These are phyloP conservation scores for Rhinogobio ventralis DNA, from an alignment of 2,797 vertebrate genomes.

Conservation along the genomic window DNA sequence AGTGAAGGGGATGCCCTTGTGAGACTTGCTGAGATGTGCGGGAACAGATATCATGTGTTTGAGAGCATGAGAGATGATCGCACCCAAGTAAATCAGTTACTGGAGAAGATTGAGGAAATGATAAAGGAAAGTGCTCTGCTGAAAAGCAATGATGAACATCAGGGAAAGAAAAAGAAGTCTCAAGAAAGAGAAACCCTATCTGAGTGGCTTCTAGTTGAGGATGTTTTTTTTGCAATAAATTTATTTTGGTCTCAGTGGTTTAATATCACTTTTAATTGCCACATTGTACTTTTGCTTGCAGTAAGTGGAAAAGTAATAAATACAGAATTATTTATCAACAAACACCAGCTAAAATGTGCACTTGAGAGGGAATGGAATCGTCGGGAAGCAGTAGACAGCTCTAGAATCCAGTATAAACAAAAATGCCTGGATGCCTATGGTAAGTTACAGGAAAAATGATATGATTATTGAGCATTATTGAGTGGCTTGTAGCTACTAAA, in stretches of 20 bases:
- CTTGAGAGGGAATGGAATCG: not conserved
- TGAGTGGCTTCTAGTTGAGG: not conserved
- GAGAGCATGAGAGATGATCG: not conserved
- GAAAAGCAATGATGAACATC: not conserved
- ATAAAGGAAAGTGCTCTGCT: not conserved
- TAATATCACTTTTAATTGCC: not conserved
- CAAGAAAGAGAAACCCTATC: not conserved
- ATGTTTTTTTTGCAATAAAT: not conserved
- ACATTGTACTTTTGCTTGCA: not conserved
- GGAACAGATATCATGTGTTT: conserved; percentile 11
- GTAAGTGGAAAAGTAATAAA: not conserved
- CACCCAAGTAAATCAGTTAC: no score
- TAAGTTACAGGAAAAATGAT: not conserved
- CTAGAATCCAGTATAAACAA: not conserved
- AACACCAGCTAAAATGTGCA: not conserved
- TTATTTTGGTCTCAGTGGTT: not conserved
- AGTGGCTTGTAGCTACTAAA: not conserved
- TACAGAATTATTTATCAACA: not conserved
- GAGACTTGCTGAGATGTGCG: not conserved
- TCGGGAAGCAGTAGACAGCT: rapidly evolving
- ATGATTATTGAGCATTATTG: not conserved
- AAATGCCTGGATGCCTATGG: not conserved
- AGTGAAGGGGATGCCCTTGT: not conserved
- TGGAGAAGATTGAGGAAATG: conserved; percentile 2
- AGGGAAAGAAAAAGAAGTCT: no score